A percentile compares a stretch with the other conserved stretches of the same genome.
These are phyloP conservation scores for Gryllus bimaculatus DNA, from an alignment of 1,140 invertebrate species.

Conservation along the genomic window DNA sequence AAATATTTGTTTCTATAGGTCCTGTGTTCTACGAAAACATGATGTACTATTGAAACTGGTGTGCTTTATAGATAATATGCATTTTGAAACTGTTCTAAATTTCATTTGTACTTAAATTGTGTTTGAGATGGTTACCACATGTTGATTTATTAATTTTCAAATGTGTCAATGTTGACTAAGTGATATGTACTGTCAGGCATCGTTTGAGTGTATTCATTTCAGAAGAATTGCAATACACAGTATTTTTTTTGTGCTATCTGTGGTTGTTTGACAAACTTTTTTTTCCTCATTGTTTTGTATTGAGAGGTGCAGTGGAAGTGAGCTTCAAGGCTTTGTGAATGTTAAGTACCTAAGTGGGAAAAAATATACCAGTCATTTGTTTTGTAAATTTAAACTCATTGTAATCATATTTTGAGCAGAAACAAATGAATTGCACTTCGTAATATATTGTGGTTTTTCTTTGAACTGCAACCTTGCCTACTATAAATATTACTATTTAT, in stretches of 20 bases:
- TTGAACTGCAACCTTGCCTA: no score
- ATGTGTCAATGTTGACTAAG: not conserved
- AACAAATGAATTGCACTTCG: not conserved
- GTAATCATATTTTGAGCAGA: not conserved
- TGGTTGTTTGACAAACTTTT: not conserved
- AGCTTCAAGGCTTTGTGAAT: not conserved
- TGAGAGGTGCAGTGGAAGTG: not conserved
- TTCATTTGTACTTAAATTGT: not conserved
- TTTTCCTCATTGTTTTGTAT: not conserved
- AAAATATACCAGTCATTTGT: not conserved
- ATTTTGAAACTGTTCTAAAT: not conserved
- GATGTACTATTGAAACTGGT: no score
- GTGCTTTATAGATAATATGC: not conserved
- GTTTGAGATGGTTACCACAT: not conserved
- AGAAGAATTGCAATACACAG: not conserved
- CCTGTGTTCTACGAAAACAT: not conserved
- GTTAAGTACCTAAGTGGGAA: no score
- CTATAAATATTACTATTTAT: no score
- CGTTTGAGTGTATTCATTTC: no score
- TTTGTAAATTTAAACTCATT: not conserved
- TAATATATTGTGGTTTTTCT: no score
- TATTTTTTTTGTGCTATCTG: not conserved
- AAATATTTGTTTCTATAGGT: not conserved
- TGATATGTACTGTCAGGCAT: not conserved
- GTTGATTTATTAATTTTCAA: not conserved